Conservation (phyloP, 2,113 vertebrate genomes). For the Rhinopomastus cyanomelas region DNA sequence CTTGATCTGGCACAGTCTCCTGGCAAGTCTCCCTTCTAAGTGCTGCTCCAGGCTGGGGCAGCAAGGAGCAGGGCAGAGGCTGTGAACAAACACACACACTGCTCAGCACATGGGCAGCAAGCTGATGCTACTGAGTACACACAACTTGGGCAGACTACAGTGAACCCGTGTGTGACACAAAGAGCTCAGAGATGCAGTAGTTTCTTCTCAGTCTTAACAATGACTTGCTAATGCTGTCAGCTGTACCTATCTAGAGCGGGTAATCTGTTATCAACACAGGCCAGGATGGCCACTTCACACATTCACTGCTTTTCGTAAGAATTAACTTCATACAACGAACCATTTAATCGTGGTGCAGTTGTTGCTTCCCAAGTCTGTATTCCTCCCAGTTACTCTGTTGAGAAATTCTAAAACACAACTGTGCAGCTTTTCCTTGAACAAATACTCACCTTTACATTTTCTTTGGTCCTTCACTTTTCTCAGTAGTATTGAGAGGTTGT, state of each 20-base stretch:
- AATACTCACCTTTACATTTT: not conserved
- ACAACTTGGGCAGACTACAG: not conserved
- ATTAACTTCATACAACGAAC: not conserved
- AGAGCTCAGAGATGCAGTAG: not conserved
- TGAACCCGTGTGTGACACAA: not conserved
- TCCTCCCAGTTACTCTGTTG: not conserved
- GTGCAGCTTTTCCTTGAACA: not conserved
- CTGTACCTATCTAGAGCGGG: not conserved
- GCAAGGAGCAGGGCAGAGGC: not conserved
- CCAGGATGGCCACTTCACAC: not conserved
- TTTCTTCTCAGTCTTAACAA: not conserved
- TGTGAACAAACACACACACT: not conserved
- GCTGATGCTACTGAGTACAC: not conserved
- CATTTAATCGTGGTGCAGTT: not conserved
- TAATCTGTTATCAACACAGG: not conserved
- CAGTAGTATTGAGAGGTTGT: not conserved
- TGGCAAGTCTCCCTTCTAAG: not conserved
- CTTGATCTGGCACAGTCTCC: slow-evolving; percentile 12
- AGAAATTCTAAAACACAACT: not conserved
- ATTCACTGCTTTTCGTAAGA: not conserved
- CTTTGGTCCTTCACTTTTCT: not conserved
- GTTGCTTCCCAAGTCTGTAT: not conserved
- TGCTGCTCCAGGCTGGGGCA: not conserved
- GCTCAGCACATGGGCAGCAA: fast-evolving
- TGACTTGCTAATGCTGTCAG: not conserved